A percentile compares a stretch with the other conserved stretches of the same genome.
phyloP scores from a whole-genome alignment of 1,140 invertebrate species.

The Tachypleus tridentatus region DNA sequence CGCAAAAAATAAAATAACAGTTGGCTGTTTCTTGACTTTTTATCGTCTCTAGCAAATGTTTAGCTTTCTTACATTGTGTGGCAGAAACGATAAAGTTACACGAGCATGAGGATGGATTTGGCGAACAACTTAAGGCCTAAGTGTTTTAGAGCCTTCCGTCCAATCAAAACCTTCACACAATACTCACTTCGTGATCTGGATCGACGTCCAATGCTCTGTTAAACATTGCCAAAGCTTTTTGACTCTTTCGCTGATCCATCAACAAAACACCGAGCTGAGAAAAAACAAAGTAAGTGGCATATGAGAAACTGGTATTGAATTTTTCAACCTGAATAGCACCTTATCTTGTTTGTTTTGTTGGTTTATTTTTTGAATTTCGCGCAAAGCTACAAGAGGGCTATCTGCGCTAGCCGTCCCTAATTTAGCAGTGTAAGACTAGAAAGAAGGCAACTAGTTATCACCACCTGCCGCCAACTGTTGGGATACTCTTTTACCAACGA shows the following conservation, averaged over 20 bases:
- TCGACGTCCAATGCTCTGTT: conserved; percentile 33
- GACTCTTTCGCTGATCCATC: conserved; percentile 30
- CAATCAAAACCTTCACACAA: background rate
- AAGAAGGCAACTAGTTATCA: too few species aligned
- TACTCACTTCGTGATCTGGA: conserved; percentile 34
- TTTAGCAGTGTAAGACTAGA: too few species aligned
- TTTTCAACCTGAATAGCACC: conserved; percentile 23
- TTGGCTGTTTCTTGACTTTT: background rate
- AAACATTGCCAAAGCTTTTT: conserved; percentile 32
- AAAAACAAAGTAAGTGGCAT: background rate
- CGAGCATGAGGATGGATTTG: background rate
- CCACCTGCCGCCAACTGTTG: too few species aligned
- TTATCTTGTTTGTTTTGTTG: too few species aligned
- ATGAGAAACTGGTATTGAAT: conserved; percentile 25
- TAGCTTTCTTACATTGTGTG: background rate
- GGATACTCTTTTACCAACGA: too few species aligned
- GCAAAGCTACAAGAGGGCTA: too few species aligned
- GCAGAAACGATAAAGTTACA: background rate
- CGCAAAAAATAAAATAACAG: background rate
- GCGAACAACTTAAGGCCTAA: too few species aligned
- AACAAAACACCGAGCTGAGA: conserved; percentile 35
- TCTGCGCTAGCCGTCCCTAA: too few species aligned
- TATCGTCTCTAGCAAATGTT: background rate
- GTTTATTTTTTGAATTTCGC: too few species aligned
- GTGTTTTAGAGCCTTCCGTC: too few species aligned